phyloP scores from a whole-genome alignment of 1,140 invertebrate genomes.

The Drosophila tsacasi region DNA sequence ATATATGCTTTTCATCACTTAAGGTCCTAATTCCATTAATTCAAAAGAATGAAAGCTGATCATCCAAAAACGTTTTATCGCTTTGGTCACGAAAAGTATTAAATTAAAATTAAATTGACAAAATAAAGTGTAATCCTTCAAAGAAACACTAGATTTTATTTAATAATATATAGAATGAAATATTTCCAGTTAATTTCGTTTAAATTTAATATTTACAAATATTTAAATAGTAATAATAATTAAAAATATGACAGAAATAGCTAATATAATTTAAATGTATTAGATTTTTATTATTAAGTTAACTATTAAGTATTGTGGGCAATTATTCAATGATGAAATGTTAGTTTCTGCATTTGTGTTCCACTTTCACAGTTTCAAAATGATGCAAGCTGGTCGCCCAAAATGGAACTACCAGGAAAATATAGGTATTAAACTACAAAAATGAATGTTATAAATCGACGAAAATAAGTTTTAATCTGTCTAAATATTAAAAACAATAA shows the following conservation, averaged over 20 bases:
- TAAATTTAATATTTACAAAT: neutral
- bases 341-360: neutral
- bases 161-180: neutral
- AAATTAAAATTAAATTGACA: neutral
- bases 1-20: neutral
- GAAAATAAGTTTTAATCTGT: neutral
- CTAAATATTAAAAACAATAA: too few species aligned
- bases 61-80: neutral
- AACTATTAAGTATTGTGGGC: neutral
- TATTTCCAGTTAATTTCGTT: neutral
- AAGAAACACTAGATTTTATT: neutral
- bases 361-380: neutral
- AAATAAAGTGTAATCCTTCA: neutral
- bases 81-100: neutral
- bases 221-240: too few species aligned
- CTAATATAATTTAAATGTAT: neutral
- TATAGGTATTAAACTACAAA: neutral
- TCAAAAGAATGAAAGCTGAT: neutral
- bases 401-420: neutral
- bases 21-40: neutral
- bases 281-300: neutral
- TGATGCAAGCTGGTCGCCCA: neutral
- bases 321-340: neutral
- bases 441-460: neutral
- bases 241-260: too few species aligned